Percentiles rank a stretch among this genome's conserved stretches.
Conservation (phyloP, 2,888 invertebrate species). For the Cerceris rybyensis region DNA sequence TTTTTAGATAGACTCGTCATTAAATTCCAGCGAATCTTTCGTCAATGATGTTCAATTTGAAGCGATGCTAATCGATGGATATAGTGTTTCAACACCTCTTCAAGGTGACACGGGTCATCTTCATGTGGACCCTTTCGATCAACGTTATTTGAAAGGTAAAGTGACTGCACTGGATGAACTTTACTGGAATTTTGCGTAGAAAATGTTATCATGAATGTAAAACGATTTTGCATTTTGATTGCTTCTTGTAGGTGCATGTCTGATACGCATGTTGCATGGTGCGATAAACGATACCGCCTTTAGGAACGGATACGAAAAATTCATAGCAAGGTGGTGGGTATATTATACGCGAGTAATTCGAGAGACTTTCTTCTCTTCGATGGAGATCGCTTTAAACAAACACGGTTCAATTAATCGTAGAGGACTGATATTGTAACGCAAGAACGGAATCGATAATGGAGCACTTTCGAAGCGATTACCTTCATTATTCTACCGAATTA, state of each 20-base stretch:
- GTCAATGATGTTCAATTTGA: conserved; percentile 70
- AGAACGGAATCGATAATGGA: conserved; percentile 20
- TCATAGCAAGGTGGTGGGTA: conserved; percentile 78
- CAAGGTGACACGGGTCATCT: conserved; percentile 64
- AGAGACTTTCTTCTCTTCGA: background rate
- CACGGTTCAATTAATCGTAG: conserved; percentile 1
- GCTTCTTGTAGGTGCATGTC: conserved; percentile 77
- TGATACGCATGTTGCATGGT: conserved; percentile 78
- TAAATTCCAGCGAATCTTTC: conserved; percentile 61
- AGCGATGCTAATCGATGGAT: conserved; percentile 73
- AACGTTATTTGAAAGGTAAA: conserved; percentile 72
- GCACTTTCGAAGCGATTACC: conserved; percentile 1
- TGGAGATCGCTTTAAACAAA: background rate
- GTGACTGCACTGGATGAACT: background rate
- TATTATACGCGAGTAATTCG: conserved; percentile 32
- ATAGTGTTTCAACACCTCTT: conserved; percentile 71
- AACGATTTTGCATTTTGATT: conserved; percentile 51
- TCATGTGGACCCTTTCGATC: conserved; percentile 56
- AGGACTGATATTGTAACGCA: background rate
- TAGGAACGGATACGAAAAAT: conserved; percentile 73
- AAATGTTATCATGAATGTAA: background rate
- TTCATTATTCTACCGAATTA: background rate
- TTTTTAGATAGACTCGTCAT: conserved; percentile 72
- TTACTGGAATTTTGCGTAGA: background rate
- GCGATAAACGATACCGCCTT: conserved; percentile 70